Percentiles rank a stretch among this genome's conserved stretches.
Evolutionary conservation across 2,113 vertebrate species (phyloP).

Genomic region (Dasyprocta punctata): DNA sequence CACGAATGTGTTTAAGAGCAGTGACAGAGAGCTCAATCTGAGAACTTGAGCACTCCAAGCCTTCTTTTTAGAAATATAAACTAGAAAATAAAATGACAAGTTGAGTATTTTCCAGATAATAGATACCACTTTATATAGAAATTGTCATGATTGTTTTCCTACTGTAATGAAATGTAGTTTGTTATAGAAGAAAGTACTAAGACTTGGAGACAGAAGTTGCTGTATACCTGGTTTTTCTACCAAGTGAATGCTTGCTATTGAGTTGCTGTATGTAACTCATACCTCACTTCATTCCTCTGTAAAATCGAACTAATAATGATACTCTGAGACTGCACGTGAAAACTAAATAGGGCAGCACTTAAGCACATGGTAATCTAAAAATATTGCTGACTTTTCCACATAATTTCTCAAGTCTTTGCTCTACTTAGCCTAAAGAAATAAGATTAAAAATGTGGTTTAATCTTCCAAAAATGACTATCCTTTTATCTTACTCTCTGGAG

Average conservation of each 20-base stretch:
- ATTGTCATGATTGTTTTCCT: background rate
- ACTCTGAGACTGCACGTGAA: background rate
- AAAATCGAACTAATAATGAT: background rate
- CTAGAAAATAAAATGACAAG: constrained; percentile 1
- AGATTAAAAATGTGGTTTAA: constrained; percentile 64
- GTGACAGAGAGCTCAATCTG: background rate
- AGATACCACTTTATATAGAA: background rate
- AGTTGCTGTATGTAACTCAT: background rate
- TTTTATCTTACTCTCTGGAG: constrained; percentile 61
- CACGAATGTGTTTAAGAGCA: background rate
- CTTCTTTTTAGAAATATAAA: constrained; percentile 3
- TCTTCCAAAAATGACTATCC: constrained; percentile 60
- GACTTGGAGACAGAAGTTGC: background rate
- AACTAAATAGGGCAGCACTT: background rate
- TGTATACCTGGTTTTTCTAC: constrained; percentile 3
- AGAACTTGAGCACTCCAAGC: background rate
- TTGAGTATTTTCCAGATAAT: background rate
- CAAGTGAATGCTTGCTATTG: background rate
- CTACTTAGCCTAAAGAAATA: constrained; percentile 62
- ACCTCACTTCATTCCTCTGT: background rate
- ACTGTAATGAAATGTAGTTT: background rate
- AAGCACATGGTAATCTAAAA: constrained; percentile 19
- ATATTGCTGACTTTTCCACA: constrained; percentile 46
- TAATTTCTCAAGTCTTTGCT: constrained; percentile 47
- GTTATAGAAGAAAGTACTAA: background rate